phyloP scores from a whole-genome alignment of 1,140 invertebrate species.

The Reticulitermes speratus region DNA sequence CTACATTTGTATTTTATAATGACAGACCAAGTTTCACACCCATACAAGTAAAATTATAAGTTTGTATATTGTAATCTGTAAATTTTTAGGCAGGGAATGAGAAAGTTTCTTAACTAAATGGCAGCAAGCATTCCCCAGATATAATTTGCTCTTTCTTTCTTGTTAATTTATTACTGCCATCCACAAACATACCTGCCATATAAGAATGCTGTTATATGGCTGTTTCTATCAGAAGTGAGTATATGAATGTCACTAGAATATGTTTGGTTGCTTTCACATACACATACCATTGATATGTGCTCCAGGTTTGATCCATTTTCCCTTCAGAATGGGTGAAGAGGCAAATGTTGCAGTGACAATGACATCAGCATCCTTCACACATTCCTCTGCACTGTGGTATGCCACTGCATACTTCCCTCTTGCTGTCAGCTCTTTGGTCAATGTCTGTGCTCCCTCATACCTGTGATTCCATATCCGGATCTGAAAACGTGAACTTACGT shows the following conservation, averaged over 20 bases:
- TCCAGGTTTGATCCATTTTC: conserved; percentile 53
- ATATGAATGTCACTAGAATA: background rate
- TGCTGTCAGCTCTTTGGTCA: conserved; percentile 46
- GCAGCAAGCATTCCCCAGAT: too few species aligned
- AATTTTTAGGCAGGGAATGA: too few species aligned
- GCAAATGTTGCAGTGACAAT: conserved; percentile 55
- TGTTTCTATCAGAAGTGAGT: too few species aligned
- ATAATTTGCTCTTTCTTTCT: too few species aligned
- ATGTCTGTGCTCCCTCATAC: conserved; percentile 45
- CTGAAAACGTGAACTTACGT: conserved; percentile 38
- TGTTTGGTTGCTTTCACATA: conserved; percentile 33
- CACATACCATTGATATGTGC: conserved; percentile 53
- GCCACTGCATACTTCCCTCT: conserved; percentile 40
- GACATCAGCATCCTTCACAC: conserved; percentile 56
- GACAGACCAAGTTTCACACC: too few species aligned
- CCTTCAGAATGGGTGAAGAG: conserved; percentile 48
- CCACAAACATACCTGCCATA: too few species aligned
- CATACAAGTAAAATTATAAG: too few species aligned
- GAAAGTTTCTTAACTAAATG: too few species aligned
- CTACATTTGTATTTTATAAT: too few species aligned
- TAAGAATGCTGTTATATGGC: too few species aligned
- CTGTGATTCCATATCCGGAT: conserved; percentile 58
- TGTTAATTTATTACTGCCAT: too few species aligned
- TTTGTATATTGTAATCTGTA: too few species aligned
- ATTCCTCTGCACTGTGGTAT: conserved; percentile 46